Evolutionary conservation across 2,888 invertebrate genomes (phyloP).

Genomic region (Papilio demoleus): DNA sequence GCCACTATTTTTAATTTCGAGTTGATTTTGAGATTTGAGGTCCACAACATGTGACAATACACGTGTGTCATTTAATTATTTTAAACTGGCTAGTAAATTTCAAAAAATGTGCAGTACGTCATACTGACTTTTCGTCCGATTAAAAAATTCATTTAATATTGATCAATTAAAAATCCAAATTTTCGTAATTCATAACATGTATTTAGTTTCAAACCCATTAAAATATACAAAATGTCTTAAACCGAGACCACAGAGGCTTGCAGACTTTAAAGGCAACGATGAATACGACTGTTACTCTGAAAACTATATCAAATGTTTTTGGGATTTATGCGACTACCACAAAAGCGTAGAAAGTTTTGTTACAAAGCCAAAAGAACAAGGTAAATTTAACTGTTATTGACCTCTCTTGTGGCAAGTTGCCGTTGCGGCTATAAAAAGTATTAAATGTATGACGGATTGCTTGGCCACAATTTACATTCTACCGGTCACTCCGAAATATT

Average conservation of each 20-base stretch:
- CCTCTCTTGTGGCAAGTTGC: neutral
- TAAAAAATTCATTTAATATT: neutral
- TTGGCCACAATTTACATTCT: too few species aligned
- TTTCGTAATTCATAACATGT: slow-evolving; percentile 45
- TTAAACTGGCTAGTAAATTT: neutral
- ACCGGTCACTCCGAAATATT: too few species aligned
- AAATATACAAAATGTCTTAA: slow-evolving; percentile 60
- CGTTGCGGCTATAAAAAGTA: too few species aligned
- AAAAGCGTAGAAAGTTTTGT: slow-evolving; percentile 56
- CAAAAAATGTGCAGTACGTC: neutral
- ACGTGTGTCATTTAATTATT: too few species aligned
- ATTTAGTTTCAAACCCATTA: slow-evolving; percentile 46
- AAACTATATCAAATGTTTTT: slow-evolving; percentile 73
- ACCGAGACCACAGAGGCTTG: slow-evolving; percentile 59
- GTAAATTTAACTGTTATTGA: slow-evolving; percentile 40
- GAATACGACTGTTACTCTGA: slow-evolving; percentile 69
- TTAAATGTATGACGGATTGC: too few species aligned
- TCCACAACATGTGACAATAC: too few species aligned
- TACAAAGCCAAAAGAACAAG: slow-evolving; percentile 45
- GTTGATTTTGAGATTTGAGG: too few species aligned
- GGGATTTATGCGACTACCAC: slow-evolving; percentile 70
- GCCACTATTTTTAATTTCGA: too few species aligned
- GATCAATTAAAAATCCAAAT: slow-evolving; percentile 21
- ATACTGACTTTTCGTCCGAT: neutral
- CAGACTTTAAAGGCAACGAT: slow-evolving; percentile 58